Conservation (phyloP, 2,797 vertebrate species). For the Hippoglossus hippoglossus region DNA sequence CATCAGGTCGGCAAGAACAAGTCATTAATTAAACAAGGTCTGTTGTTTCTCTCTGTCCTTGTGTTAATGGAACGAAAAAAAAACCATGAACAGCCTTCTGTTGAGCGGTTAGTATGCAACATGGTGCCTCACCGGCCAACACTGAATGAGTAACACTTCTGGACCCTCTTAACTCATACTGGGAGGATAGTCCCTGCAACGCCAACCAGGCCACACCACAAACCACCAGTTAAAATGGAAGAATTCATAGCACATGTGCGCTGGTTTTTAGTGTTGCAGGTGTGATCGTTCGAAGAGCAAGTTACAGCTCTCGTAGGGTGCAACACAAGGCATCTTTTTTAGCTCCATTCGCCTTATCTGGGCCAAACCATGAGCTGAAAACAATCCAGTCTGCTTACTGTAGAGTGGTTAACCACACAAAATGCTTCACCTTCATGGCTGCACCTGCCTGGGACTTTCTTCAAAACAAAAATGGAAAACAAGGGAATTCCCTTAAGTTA, state of each 20-base stretch:
- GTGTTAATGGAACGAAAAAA: not conserved
- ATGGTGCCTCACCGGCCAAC: conserved; percentile 12
- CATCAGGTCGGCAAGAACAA: not conserved
- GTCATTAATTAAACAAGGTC: not conserved
- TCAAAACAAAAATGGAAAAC: conserved; percentile 1
- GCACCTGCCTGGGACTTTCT: conserved; percentile 37
- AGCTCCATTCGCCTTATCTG: conserved; percentile 17
- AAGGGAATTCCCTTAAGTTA: conserved; percentile 28
- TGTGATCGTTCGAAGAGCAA: conserved; percentile 27
- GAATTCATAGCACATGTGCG: conserved; percentile 35
- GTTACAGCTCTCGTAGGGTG: conserved; percentile 32
- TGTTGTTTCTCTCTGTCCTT: not conserved
- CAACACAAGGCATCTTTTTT: conserved; percentile 15
- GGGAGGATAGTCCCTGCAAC: conserved; percentile 11
- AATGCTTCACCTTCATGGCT: conserved; percentile 15
- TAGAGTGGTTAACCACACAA: conserved; percentile 10
- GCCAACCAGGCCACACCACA: conserved; percentile 59
- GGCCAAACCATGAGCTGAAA: conserved; percentile 44
- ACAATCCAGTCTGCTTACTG: conserved; percentile 20
- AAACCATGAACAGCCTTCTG: conserved; percentile 1
- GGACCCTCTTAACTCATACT: conserved; percentile 36
- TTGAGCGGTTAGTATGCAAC: conserved; percentile 22
- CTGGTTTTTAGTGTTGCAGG: conserved; percentile 38
- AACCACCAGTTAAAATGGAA: conserved; percentile 49
- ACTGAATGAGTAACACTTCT: conserved; percentile 10